These are phyloP conservation scores for Trissolcus basalis DNA, from an alignment of 1,140 invertebrate genomes.

Conservation along the genomic window DNA sequence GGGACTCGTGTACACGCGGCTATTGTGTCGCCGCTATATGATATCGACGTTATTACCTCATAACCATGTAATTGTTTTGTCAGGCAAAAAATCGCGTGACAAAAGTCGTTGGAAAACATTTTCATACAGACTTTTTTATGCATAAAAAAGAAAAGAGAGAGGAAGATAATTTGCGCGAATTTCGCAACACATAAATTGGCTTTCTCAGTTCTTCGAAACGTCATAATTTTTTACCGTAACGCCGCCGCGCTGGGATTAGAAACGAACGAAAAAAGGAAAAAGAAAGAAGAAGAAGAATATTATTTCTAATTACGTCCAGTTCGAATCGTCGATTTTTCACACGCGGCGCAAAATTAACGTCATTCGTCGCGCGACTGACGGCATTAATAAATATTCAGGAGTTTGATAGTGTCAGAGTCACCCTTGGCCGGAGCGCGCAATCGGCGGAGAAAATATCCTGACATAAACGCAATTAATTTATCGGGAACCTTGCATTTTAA, in stretches of 20 bases:
- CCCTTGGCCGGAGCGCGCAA: slow-evolving; percentile 39
- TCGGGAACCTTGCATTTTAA: slow-evolving; percentile 67
- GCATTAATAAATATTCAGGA: slow-evolving; percentile 69
- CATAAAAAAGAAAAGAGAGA: no score
- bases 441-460: slow-evolving; percentile 64
- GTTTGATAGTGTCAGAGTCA: slow-evolving; percentile 40
- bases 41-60: slow-evolving; percentile 48
- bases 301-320: slow-evolving; percentile 40
- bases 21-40: slow-evolving; percentile 27
- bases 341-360: slow-evolving; percentile 45
- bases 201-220: no score
- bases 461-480: slow-evolving; percentile 71
- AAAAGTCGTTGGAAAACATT: not conserved
- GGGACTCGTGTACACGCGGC: slow-evolving; percentile 24
- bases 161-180: no score
- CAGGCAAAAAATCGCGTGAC: slow-evolving; percentile 5
- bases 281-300: no score
- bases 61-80: slow-evolving; percentile 28
- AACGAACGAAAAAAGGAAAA: no score
- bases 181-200: no score
- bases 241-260: no score
- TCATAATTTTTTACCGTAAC: no score
- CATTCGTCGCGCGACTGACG: slow-evolving; percentile 48
- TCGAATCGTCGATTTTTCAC: slow-evolving; percentile 42
- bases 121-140: not conserved